These are phyloP conservation scores for Cossypha dichroa DNA, from an alignment of 2,797 vertebrate species.

Conservation along the genomic window DNA sequence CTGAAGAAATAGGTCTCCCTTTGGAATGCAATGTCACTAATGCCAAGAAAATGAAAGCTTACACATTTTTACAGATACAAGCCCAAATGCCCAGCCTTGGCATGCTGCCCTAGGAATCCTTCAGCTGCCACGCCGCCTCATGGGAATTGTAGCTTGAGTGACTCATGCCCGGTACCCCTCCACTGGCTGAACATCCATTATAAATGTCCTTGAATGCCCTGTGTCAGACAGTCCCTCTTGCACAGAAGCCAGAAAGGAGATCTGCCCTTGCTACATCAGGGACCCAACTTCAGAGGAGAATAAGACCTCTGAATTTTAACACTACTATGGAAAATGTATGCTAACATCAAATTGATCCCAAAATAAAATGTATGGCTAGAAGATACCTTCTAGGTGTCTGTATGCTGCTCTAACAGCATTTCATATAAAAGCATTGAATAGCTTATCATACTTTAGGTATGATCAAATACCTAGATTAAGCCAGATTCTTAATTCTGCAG, in stretches of 20 bases:
- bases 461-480: background rate
- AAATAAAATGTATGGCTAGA: background rate
- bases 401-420: background rate
- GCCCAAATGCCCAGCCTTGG: background rate
- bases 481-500: background rate
- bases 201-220: background rate
- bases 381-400: background rate
- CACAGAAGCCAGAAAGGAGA: background rate
- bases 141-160: background rate
- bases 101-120: background rate
- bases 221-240: background rate
- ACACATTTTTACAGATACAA: background rate
- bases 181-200: background rate
- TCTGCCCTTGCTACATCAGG: background rate
- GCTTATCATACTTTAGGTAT: background rate
- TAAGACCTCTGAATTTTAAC: background rate
- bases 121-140: background rate
- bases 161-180: background rate
- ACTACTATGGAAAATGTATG: background rate
- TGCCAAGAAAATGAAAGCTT: background rate
- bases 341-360: background rate
- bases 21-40: background rate
- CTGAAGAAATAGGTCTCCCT: background rate
- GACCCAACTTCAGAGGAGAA: background rate
- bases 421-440: background rate